Conservation (phyloP, 2,888 invertebrate species). For the Chloroclystis v-ata region DNA sequence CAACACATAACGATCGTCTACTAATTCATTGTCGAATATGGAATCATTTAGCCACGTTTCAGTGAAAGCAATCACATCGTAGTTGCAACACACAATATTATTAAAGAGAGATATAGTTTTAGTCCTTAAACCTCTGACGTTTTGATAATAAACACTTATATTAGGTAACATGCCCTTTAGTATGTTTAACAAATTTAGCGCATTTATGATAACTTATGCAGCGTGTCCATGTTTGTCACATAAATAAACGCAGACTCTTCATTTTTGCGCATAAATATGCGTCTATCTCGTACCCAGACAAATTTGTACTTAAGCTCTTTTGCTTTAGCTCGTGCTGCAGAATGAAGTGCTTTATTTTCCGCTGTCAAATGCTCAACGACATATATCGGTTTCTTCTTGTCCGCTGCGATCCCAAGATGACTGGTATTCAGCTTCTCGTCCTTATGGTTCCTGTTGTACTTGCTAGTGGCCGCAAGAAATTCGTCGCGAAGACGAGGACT, state of each 20-base stretch:
- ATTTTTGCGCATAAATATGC: background rate
- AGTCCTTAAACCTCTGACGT: background rate
- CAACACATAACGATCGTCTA: background rate
- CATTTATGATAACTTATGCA: background rate
- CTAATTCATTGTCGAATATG: background rate
- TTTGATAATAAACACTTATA: background rate
- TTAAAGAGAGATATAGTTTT: background rate
- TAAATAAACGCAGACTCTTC: background rate
- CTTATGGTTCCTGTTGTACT: background rate
- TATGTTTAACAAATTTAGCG: background rate
- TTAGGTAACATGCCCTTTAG: background rate
- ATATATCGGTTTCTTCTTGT: background rate
- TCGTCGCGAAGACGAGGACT: background rate
- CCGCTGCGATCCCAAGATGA: background rate
- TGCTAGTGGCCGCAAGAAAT: background rate
- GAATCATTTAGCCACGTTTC: slow-evolving; percentile 1
- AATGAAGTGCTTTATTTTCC: too few relatives aligned
- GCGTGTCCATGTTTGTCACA: background rate
- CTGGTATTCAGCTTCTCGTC: slow-evolving; percentile 2
- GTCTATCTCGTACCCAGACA: background rate
- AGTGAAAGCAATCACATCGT: background rate
- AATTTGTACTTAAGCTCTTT: too few relatives aligned
- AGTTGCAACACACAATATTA: background rate
- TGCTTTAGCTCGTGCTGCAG: background rate
- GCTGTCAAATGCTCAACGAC: background rate